phyloP scores from a whole-genome alignment of 2,797 vertebrate genomes.

The Choloepus didactylus region DNA sequence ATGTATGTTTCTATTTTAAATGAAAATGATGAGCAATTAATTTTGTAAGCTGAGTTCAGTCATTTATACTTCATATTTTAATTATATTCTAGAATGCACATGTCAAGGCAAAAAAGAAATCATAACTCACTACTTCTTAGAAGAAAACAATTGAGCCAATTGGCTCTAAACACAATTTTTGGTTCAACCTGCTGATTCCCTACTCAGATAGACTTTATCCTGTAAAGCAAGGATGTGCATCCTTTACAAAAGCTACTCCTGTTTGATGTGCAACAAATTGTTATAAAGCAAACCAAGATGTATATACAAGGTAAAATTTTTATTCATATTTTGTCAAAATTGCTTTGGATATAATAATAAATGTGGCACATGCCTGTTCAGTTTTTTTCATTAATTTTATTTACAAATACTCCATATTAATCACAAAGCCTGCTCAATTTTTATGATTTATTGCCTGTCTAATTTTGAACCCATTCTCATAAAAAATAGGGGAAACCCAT shows the following conservation, averaged over 20 bases:
- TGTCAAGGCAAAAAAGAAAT: background rate
- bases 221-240: background rate
- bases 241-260: background rate
- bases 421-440: background rate
- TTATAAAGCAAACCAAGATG: background rate
- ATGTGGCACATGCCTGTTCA: background rate
- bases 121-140: background rate
- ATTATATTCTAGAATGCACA: background rate
- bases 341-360: background rate
- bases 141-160: background rate
- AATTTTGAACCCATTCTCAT: background rate
- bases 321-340: background rate
- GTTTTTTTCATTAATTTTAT: too few species aligned
- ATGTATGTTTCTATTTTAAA: background rate
- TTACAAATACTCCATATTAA: too few species aligned
- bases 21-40: background rate
- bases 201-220: background rate
- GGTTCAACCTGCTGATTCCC: background rate
- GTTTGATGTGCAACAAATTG: background rate
- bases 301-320: background rate
- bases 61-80: background rate
- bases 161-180: background rate
- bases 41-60: background rate
- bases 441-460: background rate
- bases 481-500: background rate